Conservation (phyloP, 2,797 vertebrate species). For the Oreortyx pictus region DNA sequence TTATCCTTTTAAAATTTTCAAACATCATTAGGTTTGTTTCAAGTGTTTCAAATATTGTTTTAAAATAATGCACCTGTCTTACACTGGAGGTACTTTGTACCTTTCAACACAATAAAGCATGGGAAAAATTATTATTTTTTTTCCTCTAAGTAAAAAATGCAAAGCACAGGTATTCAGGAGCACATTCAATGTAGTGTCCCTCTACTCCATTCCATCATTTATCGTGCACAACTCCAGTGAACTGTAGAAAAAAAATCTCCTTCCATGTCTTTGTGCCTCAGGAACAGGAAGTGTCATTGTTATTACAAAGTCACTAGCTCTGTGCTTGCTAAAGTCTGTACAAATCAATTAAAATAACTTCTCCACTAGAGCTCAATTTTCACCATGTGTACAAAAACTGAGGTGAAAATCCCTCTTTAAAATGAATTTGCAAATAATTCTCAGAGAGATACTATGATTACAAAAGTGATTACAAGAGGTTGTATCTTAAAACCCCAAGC, state of each 20-base stretch:
- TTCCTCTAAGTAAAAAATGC: not conserved
- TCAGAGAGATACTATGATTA: not conserved
- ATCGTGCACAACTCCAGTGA: not conserved
- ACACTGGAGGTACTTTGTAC: not conserved
- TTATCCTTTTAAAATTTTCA: not conserved
- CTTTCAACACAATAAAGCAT: not conserved
- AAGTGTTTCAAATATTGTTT: not conserved
- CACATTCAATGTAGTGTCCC: not conserved
- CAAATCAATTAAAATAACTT: not conserved
- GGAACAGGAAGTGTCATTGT: not conserved
- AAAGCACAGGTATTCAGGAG: not conserved
- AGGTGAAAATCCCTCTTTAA: not conserved
- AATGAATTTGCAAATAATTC: not conserved
- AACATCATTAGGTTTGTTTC: not conserved
- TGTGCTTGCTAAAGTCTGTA: not conserved
- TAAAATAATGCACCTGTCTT: not conserved
- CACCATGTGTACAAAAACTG: not conserved
- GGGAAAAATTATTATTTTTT: not conserved
- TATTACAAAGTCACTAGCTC: not conserved
- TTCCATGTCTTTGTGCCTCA: not conserved
- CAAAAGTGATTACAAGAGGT: not conserved
- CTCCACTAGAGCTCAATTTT: not conserved
- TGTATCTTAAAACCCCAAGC: not conserved
- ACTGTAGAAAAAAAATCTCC: not conserved
- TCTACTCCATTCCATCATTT: not conserved